phyloP scores from a whole-genome alignment of 1,140 invertebrate species.

The Hermatobates lingyangjiaoensis region DNA sequence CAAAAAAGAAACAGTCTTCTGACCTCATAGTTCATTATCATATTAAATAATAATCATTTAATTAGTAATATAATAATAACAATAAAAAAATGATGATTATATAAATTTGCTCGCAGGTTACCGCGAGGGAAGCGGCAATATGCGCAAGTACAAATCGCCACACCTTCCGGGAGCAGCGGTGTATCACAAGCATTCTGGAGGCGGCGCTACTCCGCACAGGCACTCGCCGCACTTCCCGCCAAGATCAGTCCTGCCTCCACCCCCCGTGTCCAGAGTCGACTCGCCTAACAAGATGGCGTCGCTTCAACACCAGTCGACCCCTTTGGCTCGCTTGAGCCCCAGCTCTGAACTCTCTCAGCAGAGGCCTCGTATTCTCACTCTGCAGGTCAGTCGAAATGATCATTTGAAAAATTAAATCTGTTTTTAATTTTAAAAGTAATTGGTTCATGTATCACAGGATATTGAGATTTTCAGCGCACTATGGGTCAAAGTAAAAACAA shows the following conservation, averaged over 20 bases:
- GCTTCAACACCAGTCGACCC: conserved; percentile 63
- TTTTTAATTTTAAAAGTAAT: too few relatives aligned
- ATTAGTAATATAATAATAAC: too few relatives aligned
- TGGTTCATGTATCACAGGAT: too few relatives aligned
- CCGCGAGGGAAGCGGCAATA: conserved; percentile 47
- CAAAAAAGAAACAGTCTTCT: too few relatives aligned
- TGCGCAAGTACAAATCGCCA: conserved; percentile 67
- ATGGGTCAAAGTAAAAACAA: too few relatives aligned
- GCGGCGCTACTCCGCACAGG: conserved; percentile 35
- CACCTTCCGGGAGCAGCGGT: conserved; percentile 37
- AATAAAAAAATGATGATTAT: too few relatives aligned
- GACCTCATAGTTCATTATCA: too few relatives aligned
- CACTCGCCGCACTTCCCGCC: conserved; percentile 48
- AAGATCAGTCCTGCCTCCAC: conserved; percentile 36
- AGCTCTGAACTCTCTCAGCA: conserved; percentile 80
- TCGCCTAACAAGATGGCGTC: conserved; percentile 28
- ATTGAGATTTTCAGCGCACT: too few relatives aligned
- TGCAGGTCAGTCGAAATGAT: conserved; percentile 27
- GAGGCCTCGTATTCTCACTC: conserved; percentile 71
- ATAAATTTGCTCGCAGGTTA: conserved; percentile 36
- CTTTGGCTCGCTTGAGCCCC: conserved; percentile 69
- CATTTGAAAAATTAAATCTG: too few relatives aligned
- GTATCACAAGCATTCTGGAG: conserved; percentile 52
- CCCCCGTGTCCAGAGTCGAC: conserved; percentile 29
- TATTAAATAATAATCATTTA: too few relatives aligned